phyloP scores from a whole-genome alignment of 1,140 invertebrate species.

The Cotesia glomerata region DNA sequence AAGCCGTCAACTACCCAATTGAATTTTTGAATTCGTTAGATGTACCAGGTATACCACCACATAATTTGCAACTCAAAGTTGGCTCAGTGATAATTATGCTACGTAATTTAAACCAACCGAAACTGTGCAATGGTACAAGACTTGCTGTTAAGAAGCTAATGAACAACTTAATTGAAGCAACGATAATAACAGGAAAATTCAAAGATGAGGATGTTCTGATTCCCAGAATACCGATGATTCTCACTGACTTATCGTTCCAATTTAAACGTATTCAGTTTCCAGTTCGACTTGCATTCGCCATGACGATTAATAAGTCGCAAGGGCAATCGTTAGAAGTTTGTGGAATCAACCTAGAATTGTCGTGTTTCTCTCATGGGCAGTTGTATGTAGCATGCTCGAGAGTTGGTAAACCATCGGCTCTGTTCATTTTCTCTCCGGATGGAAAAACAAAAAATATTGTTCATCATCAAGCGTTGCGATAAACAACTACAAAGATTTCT shows the following conservation, averaged over 20 bases:
- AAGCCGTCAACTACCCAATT: background rate
- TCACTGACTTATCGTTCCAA: conserved; percentile 41
- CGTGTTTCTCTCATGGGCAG: conserved; percentile 51
- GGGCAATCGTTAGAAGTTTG: conserved; percentile 43
- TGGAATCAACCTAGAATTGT: conserved; percentile 43
- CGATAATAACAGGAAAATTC: background rate
- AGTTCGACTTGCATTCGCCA: conserved; percentile 60
- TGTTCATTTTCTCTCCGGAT: background rate
- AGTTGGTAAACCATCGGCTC: background rate
- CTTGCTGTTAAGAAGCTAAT: background rate
- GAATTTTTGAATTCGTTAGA: background rate
- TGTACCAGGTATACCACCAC: background rate
- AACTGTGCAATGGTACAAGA: conserved; percentile 12
- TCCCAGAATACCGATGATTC: conserved; percentile 39
- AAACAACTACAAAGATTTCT: background rate
- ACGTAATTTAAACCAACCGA: conserved; percentile 6
- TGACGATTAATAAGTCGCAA: conserved; percentile 62
- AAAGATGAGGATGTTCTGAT: conserved; percentile 12
- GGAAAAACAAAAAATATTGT: background rate
- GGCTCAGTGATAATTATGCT: background rate
- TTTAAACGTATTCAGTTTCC: conserved; percentile 48
- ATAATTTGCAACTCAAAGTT: background rate
- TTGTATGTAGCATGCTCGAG: conserved; percentile 46
- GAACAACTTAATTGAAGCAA: background rate
- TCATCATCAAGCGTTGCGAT: background rate